These are phyloP conservation scores for Ptilonorhynchus violaceus DNA, from an alignment of 2,113 vertebrate genomes.

Conservation along the genomic window DNA sequence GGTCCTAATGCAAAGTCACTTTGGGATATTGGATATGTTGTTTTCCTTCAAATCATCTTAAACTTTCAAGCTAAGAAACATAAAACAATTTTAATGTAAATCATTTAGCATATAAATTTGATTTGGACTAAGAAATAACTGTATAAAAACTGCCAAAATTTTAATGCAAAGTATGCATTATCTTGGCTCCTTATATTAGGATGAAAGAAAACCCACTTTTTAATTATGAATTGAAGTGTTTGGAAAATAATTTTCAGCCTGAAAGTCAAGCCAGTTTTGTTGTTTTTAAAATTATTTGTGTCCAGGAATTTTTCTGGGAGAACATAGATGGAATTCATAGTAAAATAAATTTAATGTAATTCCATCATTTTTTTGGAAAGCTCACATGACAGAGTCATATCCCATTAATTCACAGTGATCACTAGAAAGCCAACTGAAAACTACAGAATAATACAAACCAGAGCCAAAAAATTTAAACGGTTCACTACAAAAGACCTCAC, in stretches of 20 bases:
- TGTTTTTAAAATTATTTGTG: slow-evolving; percentile 52
- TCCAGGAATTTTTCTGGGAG: slow-evolving; percentile 45
- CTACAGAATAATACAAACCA: slow-evolving; percentile 45
- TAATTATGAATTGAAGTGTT: slow-evolving; percentile 33
- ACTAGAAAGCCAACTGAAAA: slow-evolving; percentile 46
- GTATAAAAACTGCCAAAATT: neutral
- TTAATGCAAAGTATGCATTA: neutral
- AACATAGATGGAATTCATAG: slow-evolving; percentile 55
- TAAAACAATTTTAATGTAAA: slow-evolving; percentile 16
- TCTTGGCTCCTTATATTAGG: neutral
- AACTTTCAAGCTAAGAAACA: slow-evolving; percentile 15
- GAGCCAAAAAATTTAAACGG: slow-evolving; percentile 42
- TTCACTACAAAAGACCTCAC: slow-evolving; percentile 46
- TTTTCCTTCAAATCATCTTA: slow-evolving; percentile 21
- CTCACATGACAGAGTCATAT: slow-evolving; percentile 52
- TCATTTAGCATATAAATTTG: slow-evolving; percentile 12
- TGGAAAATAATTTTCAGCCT: slow-evolving; percentile 34
- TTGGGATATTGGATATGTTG: slow-evolving; percentile 14
- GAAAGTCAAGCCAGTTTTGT: slow-evolving; percentile 32
- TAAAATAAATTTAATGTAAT: slow-evolving; percentile 62
- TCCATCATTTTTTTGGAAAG: slow-evolving; percentile 46
- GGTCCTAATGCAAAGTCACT: neutral
- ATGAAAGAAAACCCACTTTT: slow-evolving; percentile 20
- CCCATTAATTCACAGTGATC: slow-evolving; percentile 55
- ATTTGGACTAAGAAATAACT: slow-evolving; percentile 13